These are phyloP conservation scores for Lucilia cuprina DNA, from an alignment of 1,140 invertebrate species.

Conservation along the genomic window DNA sequence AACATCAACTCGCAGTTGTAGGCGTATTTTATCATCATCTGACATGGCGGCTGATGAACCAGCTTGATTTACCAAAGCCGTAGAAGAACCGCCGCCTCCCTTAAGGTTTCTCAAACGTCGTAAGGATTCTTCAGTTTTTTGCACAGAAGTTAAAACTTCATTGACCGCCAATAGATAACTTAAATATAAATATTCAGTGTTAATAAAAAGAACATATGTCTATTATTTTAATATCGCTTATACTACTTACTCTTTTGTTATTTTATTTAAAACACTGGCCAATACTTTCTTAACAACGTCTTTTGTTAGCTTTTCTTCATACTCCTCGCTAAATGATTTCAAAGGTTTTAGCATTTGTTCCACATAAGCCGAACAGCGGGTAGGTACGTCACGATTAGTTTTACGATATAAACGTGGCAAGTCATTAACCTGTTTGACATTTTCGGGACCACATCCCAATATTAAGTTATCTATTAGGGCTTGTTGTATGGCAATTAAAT, in stretches of 20 bases:
- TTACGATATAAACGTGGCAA: slow-evolving; percentile 91
- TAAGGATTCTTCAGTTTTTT: slow-evolving; percentile 93
- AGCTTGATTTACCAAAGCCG: slow-evolving; percentile 49
- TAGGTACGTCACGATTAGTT: slow-evolving; percentile 88
- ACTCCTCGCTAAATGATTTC: slow-evolving; percentile 68
- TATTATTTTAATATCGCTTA: slow-evolving; percentile 19
- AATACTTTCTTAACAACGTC: slow-evolving; percentile 67
- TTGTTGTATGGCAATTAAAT: slow-evolving; percentile 46
- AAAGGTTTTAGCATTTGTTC: slow-evolving; percentile 72
- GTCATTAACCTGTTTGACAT: slow-evolving; percentile 74
- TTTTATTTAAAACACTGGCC: slow-evolving; percentile 67
- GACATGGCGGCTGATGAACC: slow-evolving; percentile 65
- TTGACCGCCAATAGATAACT: slow-evolving; percentile 83
- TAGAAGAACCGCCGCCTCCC: slow-evolving; percentile 64
- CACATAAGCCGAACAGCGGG: slow-evolving; percentile 80
- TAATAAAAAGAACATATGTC: neutral
- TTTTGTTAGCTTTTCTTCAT: slow-evolving; percentile 65
- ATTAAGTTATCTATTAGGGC: slow-evolving; percentile 50
- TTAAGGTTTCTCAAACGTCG: slow-evolving; percentile 85
- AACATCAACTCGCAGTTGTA: slow-evolving; percentile 89
- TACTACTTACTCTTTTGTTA: slow-evolving; percentile 74
- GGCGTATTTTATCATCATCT: slow-evolving; percentile 93
- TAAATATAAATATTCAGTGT: slow-evolving; percentile 44
- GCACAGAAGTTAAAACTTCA: slow-evolving; percentile 90
- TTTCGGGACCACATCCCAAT: slow-evolving; percentile 52